A percentile compares a stretch with the other conserved stretches of the same genome.
Conservation (phyloP, 2,113 vertebrate species). For the Corythaixoides concolor region DNA sequence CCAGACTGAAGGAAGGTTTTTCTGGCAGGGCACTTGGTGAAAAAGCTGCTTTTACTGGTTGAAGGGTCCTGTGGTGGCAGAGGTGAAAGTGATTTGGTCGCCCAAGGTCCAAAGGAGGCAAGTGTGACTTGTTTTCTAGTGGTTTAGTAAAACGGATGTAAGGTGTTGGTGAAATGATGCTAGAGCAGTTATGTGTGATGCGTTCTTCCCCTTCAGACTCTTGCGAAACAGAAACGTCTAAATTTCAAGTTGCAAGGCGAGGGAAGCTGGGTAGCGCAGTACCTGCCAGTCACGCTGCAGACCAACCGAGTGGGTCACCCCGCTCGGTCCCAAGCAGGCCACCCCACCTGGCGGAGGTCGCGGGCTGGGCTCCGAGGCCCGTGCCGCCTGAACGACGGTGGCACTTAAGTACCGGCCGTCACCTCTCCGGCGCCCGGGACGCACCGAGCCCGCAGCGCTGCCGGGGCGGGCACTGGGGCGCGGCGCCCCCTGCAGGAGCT, state of each 20-base stretch:
- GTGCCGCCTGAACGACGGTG: not conserved
- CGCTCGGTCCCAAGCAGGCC: not conserved
- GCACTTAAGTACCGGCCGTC: rapidly evolving
- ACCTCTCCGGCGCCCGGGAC: too few relatives aligned
- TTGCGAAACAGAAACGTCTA: rapidly evolving
- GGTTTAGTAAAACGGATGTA: rapidly evolving
- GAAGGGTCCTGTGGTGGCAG: not conserved
- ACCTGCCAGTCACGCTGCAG: rapidly evolving
- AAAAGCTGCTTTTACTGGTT: not conserved
- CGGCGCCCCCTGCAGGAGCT: too few relatives aligned
- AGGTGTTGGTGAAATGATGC: not conserved
- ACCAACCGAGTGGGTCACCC: not conserved
- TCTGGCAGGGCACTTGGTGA: not conserved
- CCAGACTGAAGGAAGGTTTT: not conserved
- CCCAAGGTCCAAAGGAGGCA: not conserved
- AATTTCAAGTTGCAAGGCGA: rapidly evolving
- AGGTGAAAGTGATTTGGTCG: not conserved
- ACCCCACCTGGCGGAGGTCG: rapidly evolving
- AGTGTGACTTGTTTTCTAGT: not conserved
- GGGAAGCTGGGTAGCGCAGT: not conserved
- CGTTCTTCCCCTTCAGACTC: not conserved
- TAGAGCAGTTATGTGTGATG: rapidly evolving
- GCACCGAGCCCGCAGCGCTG: not conserved
- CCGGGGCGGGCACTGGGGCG: not conserved
- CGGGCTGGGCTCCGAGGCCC: not conserved